Evolutionary conservation across 35 echinoderm and acorn worm species (phyloP).

Genomic region (Ophioderma brevispina): DNA sequence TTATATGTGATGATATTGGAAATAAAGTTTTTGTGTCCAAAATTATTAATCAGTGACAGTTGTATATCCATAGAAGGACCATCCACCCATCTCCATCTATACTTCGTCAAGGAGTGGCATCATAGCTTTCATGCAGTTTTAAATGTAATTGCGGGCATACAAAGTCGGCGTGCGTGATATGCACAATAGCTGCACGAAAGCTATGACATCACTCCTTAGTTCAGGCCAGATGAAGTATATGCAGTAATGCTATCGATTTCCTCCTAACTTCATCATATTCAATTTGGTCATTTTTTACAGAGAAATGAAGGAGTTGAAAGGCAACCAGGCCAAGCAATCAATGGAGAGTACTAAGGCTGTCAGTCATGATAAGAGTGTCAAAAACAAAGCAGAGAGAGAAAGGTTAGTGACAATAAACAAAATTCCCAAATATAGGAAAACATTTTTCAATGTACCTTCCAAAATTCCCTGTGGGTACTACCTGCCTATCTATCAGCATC

Average conservation of each 20-base stretch:
- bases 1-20: background rate
- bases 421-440: no score
- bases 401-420: conserved; percentile 44
- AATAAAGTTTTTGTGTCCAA: no score
- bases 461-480: no score
- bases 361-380: conserved; percentile 86
- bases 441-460: no score
- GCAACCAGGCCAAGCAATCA: conserved; percentile 85
- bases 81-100: background rate
- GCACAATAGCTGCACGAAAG: no score
- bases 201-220: no score
- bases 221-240: no score
- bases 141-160: background rate
- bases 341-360: conserved; percentile 87
- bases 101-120: background rate
- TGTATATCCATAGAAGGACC: background rate
- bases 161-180: no score
- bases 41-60: no score
- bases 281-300: conserved; percentile 41
- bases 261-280: background rate
- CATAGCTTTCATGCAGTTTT: background rate
- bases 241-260: background rate
- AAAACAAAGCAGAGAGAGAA: conserved; percentile 96
- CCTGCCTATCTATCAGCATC: no score
- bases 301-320: conserved; percentile 91